Percentiles rank a stretch among this genome's conserved stretches.
Conservation (phyloP, 1,140 invertebrate genomes). For the Magallana gigas region DNA sequence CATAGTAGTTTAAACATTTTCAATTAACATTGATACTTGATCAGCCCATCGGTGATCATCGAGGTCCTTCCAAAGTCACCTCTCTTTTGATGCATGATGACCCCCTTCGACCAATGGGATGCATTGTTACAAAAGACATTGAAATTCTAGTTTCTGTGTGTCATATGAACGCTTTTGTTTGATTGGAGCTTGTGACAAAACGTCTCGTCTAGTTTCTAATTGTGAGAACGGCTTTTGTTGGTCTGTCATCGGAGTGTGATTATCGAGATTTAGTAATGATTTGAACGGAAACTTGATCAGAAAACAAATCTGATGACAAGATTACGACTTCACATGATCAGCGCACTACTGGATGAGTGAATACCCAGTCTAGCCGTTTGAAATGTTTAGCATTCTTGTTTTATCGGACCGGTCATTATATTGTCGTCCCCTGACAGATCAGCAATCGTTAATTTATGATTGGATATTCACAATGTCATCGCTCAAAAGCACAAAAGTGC, state of each 20-base stretch:
- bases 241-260: conserved; percentile 30
- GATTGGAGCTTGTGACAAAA: conserved; percentile 37
- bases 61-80: not conserved
- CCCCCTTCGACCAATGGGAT: conserved; percentile 31
- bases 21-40: conserved; percentile 36
- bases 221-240: conserved; percentile 19
- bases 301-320: conserved; percentile 28
- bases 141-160: conserved; percentile 30
- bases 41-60: conserved; percentile 10
- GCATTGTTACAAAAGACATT: conserved; percentile 28
- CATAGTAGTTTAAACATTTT: conserved; percentile 32
- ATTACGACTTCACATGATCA: conserved; percentile 33
- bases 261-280: conserved; percentile 36
- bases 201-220: conserved; percentile 33
- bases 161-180: conserved; percentile 20
- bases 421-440: conserved; percentile 8
- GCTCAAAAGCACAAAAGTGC: conserved; percentile 10
- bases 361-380: conserved; percentile 29
- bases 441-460: conserved; percentile 29
- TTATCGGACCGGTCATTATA: conserved; percentile 28
- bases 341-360: not conserved
- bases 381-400: conserved; percentile 34
- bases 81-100: conserved; percentile 14
- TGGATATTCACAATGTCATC: conserved; percentile 21
- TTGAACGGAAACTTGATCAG: conserved; percentile 29